phyloP scores from a whole-genome alignment of 2,888 invertebrate species.

The Calliphora vomitoria region DNA sequence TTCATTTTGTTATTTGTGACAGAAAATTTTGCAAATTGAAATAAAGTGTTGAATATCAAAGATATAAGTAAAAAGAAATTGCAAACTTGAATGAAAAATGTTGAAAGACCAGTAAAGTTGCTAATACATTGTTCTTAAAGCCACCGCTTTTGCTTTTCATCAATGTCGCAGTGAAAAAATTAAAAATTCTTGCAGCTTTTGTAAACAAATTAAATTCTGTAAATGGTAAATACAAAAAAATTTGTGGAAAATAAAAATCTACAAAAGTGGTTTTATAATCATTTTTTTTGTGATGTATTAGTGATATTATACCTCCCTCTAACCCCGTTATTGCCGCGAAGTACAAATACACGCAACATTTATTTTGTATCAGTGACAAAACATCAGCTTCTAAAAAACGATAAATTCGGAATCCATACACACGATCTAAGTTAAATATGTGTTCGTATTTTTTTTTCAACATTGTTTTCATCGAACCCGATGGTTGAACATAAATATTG shows the following conservation, averaged over 20 bases:
- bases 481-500: no score
- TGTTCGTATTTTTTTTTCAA: background rate
- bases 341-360: slow-evolving; percentile 8
- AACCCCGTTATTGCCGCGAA: background rate
- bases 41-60: background rate
- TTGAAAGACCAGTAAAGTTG: slow-evolving; percentile 11
- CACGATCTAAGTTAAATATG: background rate
- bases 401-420: background rate
- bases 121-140: slow-evolving; percentile 13
- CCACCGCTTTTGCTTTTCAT: background rate
- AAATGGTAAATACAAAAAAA: slow-evolving; percentile 46
- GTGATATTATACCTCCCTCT: slow-evolving; percentile 21
- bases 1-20: background rate
- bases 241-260: slow-evolving; percentile 1
- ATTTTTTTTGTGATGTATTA: slow-evolving; percentile 26
- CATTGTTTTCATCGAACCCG: background rate
- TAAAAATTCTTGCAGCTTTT: slow-evolving; percentile 13
- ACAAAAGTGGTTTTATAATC: slow-evolving; percentile 46
- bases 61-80: background rate
- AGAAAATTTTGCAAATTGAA: background rate
- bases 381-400: slow-evolving; percentile 14
- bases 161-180: slow-evolving; percentile 12
- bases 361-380: slow-evolving; percentile 16
- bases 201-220: background rate
- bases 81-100: background rate